Evolutionary conservation across 2,888 invertebrate species (phyloP).

Genomic region (Eremobia ochroleuca): DNA sequence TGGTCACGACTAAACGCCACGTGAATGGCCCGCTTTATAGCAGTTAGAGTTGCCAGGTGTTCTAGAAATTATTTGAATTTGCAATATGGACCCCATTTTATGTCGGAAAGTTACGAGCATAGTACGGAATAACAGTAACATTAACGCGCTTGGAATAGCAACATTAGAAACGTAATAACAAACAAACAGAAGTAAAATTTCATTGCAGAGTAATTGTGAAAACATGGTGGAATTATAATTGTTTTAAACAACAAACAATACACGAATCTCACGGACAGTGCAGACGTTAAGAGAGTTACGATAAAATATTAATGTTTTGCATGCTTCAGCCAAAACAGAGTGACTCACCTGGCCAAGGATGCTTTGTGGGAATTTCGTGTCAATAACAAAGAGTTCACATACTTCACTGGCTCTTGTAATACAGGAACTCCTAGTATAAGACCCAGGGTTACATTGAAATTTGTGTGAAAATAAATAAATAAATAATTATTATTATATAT

Average conservation of each 20-base stretch:
- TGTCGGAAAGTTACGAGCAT: conserved; percentile 1
- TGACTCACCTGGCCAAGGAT: conserved; percentile 56
- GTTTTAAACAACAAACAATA: conserved; percentile 45
- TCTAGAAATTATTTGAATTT: conserved; percentile 5
- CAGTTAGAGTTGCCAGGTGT: conserved; percentile 38
- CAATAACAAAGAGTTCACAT: conserved; percentile 25
- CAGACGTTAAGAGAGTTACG: conserved; percentile 22
- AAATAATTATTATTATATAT: too few species aligned
- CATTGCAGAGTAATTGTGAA: conserved; percentile 28
- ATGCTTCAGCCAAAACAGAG: conserved; percentile 41
- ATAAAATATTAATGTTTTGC: conserved; percentile 47
- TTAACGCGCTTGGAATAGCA: conserved; percentile 33
- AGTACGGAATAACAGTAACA: conserved; percentile 18
- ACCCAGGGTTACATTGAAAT: neutral
- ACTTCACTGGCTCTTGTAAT: neutral
- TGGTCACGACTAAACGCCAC: conserved; percentile 63
- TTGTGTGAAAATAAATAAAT: neutral
- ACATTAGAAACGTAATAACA: conserved; percentile 19
- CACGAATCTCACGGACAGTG: conserved; percentile 27
- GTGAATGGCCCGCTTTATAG: conserved; percentile 60
- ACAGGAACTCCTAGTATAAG: neutral
- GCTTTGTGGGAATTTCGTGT: conserved; percentile 29
- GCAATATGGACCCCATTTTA: conserved; percentile 25
- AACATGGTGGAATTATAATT: conserved; percentile 23
- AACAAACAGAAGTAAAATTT: conserved; percentile 22